Percentiles rank a stretch among this genome's conserved stretches.
phyloP scores from a whole-genome alignment of 2,797 vertebrate genomes.

The Leuciscus waleckii region DNA sequence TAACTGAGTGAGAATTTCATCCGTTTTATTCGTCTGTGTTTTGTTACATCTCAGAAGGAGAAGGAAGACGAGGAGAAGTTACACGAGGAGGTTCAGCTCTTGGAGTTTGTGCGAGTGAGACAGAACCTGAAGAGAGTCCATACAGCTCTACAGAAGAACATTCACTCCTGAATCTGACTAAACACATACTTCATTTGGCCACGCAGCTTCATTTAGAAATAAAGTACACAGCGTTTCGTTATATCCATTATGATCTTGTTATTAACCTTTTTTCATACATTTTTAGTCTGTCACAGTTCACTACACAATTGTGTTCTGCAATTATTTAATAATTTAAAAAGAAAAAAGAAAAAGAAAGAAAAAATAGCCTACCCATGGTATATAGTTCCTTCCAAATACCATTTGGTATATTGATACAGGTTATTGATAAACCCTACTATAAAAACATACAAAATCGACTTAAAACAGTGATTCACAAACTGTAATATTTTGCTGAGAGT shows the following conservation, averaged over 20 bases:
- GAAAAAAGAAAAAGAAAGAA: no score
- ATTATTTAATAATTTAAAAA: neutral
- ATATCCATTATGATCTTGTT: neutral
- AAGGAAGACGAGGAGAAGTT: slow-evolving; percentile 66
- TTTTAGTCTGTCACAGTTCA: neutral
- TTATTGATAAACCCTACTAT: neutral
- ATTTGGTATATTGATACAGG: neutral
- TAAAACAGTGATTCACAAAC: neutral
- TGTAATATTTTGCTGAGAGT: neutral
- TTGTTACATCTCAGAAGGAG: slow-evolving; percentile 64
- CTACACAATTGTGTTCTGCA: neutral
- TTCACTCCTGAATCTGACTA: slow-evolving; percentile 51
- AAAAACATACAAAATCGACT: neutral
- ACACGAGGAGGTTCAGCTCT: slow-evolving; percentile 68
- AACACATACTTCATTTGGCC: neutral
- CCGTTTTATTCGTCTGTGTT: neutral
- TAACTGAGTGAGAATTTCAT: no score
- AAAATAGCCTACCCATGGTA: neutral
- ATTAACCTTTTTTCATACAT: neutral
- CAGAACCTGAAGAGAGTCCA: slow-evolving; percentile 79
- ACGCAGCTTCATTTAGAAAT: neutral
- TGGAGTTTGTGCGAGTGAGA: slow-evolving; percentile 76
- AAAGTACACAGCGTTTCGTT: neutral
- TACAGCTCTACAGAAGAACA: slow-evolving; percentile 68
- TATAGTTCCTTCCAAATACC: neutral